A percentile compares a stretch with the other conserved stretches of the same genome.
These are phyloP conservation scores for Bombycilla garrulus DNA, from an alignment of 2,113 vertebrate species.

Conservation along the genomic window DNA sequence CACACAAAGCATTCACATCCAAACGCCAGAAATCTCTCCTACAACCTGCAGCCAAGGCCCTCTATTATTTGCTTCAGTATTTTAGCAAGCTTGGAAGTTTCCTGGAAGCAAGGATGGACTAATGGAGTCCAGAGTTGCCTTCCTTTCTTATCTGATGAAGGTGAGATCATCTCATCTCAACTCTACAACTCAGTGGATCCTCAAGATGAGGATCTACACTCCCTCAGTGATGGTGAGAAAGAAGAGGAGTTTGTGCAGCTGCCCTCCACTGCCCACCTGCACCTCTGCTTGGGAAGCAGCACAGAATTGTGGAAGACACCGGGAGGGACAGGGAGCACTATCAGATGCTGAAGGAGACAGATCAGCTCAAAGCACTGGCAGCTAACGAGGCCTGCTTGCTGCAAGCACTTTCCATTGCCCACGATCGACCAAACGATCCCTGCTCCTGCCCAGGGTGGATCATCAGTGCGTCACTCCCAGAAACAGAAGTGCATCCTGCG, in stretches of 20 bases:
- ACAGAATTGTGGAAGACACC: not conserved
- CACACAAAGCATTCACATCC: not conserved
- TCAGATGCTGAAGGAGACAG: not conserved
- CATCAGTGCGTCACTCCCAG: not conserved
- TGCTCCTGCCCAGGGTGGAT: not conserved
- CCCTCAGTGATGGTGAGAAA: accelerated
- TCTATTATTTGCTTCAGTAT: not conserved
- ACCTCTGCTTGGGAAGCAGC: not conserved
- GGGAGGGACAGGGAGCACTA: not conserved
- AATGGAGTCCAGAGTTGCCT: not conserved
- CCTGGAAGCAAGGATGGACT: not conserved
- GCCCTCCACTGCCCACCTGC: not conserved
- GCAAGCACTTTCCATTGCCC: constrained; percentile 3
- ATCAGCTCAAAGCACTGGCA: not conserved
- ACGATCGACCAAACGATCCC: not conserved
- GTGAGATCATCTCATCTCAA: too few species aligned
- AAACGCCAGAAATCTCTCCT: accelerated
- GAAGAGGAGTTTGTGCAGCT: not conserved
- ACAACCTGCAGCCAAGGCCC: not conserved
- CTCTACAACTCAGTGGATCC: too few species aligned
- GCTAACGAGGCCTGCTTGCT: not conserved
- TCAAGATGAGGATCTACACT: not conserved
- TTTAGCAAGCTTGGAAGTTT: not conserved
- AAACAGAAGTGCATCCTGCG: not conserved
- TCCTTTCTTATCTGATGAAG: not conserved